Evolutionary conservation across 2,113 vertebrate genomes (phyloP).

Genomic region (Sturnira hondurensis): DNA sequence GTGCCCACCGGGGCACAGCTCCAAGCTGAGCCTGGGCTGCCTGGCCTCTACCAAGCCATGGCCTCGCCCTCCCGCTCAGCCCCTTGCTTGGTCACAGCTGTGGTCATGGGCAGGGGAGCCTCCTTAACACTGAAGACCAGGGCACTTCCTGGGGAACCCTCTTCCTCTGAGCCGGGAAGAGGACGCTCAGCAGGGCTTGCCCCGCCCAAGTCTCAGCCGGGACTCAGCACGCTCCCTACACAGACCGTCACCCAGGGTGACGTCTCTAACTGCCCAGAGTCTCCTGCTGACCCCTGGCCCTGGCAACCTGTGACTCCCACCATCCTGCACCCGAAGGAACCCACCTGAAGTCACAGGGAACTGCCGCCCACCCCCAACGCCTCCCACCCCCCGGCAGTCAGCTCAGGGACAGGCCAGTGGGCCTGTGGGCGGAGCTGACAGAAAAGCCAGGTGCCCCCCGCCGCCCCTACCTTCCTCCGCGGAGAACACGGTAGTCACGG

Average conservation of each 20-base stretch:
- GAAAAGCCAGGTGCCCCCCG: no score
- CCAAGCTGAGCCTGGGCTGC: background rate
- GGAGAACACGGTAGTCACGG: conserved; percentile 89
- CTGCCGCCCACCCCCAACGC: no score
- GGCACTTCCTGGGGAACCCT: background rate
- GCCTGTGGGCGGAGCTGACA: background rate
- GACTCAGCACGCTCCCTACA: no score
- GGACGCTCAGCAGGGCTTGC: no score
- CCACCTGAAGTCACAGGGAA: background rate
- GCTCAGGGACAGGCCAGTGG: background rate
- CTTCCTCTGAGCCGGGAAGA: no score
- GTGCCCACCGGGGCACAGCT: background rate
- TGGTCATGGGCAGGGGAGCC: background rate
- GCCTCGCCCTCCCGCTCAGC: background rate
- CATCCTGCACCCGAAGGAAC: background rate
- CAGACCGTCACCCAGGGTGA: no score
- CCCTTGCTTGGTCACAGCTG: background rate
- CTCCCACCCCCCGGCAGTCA: no score
- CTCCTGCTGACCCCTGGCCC: no score
- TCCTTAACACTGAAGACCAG: background rate
- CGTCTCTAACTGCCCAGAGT: no score
- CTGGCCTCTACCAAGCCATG: background rate
- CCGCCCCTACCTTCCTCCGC: conserved; percentile 91
- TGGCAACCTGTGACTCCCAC: background rate
- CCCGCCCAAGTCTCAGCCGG: no score